These are phyloP conservation scores for Mnemiopsis leidyi DNA, from an alignment of 37 sponge, comb jelly and placozoan genomes.

Conservation along the genomic window DNA sequence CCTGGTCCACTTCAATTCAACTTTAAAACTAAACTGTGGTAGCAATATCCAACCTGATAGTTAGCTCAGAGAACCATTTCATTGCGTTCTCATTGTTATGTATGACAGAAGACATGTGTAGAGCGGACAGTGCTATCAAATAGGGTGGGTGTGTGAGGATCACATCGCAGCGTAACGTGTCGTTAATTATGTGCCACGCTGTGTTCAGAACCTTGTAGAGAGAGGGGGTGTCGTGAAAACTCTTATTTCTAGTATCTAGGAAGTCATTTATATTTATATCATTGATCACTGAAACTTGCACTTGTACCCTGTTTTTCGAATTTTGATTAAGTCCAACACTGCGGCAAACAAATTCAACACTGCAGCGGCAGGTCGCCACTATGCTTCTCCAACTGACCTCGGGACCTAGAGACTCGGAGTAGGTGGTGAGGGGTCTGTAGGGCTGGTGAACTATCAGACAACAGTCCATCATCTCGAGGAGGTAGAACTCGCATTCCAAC, in stretches of 20 bases:
- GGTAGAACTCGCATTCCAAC: conserved; percentile 93
- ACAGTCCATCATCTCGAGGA: conserved; percentile 96
- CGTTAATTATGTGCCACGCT: conserved; percentile 70
- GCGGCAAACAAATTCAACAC: no score
- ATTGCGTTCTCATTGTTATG: conserved; percentile 82
- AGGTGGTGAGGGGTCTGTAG: conserved; percentile 91
- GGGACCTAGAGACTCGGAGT: conserved; percentile 67
- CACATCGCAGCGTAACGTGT: conserved; percentile 72
- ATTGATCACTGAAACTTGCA: no score
- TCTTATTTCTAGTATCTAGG: no score
- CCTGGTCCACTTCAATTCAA: no score
- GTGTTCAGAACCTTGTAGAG: conserved; percentile 41
- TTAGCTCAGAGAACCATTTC: conserved; percentile 35
- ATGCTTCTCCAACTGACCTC: background rate
- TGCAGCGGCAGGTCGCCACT: background rate
- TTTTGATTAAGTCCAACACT: no score
- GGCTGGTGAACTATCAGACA: conserved; percentile 95
- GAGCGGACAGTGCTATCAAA: conserved; percentile 86
- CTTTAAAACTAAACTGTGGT: no score
- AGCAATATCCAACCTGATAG: conserved; percentile 57
- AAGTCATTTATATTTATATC: no score
- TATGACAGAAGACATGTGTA: conserved; percentile 95
- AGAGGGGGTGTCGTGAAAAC: background rate
- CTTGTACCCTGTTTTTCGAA: no score
- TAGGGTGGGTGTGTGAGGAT: conserved; percentile 90